Percentiles rank a stretch among this genome's conserved stretches.
Evolutionary conservation across 2,888 invertebrate genomes (phyloP).

Genomic region (Xestia rhomboidea): DNA sequence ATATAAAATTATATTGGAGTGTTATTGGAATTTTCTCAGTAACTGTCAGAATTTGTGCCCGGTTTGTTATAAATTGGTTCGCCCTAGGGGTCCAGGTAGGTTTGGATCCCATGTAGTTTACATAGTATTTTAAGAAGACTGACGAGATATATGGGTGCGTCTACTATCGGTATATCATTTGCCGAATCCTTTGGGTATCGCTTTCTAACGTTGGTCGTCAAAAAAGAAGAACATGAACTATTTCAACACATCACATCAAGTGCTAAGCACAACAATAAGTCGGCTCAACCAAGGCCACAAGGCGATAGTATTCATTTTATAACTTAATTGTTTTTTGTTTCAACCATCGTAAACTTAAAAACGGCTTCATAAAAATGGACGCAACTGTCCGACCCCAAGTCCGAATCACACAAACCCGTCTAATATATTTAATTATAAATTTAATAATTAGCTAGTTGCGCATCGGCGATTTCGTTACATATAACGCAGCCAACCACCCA

Average conservation of each 20-base stretch:
- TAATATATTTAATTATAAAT: slow-evolving; percentile 85
- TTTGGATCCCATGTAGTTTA: background rate
- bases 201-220: background rate
- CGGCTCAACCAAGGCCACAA: slow-evolving; percentile 34
- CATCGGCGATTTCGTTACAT: slow-evolving; percentile 70
- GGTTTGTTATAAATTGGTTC: background rate
- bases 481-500: slow-evolving; percentile 72
- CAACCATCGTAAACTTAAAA: slow-evolving; percentile 59
- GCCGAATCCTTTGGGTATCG: background rate
- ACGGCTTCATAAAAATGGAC: slow-evolving; percentile 66
- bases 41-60: background rate
- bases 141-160: background rate
- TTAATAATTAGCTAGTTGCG: slow-evolving; percentile 82
- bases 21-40: background rate
- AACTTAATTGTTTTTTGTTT: slow-evolving; percentile 65
- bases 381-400: slow-evolving; percentile 58
- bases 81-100: background rate
- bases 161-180: background rate
- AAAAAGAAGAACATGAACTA: slow-evolving; percentile 21
- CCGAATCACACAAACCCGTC: slow-evolving; percentile 69
- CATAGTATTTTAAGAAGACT: background rate
- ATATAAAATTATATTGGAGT: too few relatives aligned
- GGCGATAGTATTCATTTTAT: slow-evolving; percentile 61
- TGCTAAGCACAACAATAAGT: slow-evolving; percentile 43
- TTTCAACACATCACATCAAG: slow-evolving; percentile 51